phyloP scores from a whole-genome alignment of 2,113 vertebrate species.

The Hydropotes inermis region DNA sequence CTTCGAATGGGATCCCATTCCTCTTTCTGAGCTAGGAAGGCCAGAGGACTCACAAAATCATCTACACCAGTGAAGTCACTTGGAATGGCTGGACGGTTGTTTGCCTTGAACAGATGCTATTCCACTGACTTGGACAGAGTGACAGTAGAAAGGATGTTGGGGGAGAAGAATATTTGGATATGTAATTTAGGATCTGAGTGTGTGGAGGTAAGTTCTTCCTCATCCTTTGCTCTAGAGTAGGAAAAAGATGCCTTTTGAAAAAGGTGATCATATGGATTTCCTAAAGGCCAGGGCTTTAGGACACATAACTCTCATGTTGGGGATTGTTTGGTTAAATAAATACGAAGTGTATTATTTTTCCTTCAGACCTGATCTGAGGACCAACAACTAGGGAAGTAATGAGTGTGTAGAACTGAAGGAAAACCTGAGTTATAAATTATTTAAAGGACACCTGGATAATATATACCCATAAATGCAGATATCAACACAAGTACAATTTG shows the following conservation, averaged over 20 bases:
- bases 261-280: slow-evolving; percentile 90
- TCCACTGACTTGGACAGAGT: slow-evolving; percentile 90
- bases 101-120: slow-evolving; percentile 91
- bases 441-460: slow-evolving; percentile 93
- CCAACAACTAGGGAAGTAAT: slow-evolving; percentile 87
- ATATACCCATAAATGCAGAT: slow-evolving; percentile 94
- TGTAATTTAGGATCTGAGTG: slow-evolving; percentile 97
- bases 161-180: slow-evolving; percentile 94
- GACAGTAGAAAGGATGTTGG: slow-evolving; percentile 94
- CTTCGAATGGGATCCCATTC: slow-evolving; percentile 94
- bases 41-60: slow-evolving; percentile 59
- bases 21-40: slow-evolving; percentile 84
- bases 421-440: slow-evolving; percentile 88
- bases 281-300: slow-evolving; percentile 92
- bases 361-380: slow-evolving; percentile 89
- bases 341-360: slow-evolving; percentile 96
- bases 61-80: slow-evolving; percentile 88
- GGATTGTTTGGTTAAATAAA: slow-evolving; percentile 94
- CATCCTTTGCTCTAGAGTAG: slow-evolving; percentile 91
- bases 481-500: neutral
- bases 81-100: slow-evolving; percentile 92
- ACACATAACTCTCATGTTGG: slow-evolving; percentile 93
- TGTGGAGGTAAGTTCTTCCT: slow-evolving; percentile 91
- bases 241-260: slow-evolving; percentile 95
- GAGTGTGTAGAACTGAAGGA: slow-evolving; percentile 87